Evolutionary conservation across 2,797 vertebrate species (phyloP).

Genomic region (Chanos chanos): DNA sequence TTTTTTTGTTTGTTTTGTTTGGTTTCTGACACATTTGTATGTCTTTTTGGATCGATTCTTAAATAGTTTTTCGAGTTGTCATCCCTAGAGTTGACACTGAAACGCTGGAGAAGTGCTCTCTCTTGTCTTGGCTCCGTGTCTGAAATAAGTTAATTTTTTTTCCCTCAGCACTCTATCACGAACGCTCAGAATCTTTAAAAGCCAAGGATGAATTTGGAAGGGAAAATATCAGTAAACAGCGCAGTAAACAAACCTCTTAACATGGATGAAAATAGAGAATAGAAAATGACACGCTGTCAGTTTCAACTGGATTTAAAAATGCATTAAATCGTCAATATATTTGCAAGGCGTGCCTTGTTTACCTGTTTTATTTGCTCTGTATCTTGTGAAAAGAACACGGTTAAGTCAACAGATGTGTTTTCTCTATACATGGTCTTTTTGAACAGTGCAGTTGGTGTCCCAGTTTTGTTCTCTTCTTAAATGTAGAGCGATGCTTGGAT

Average conservation of each 20-base stretch:
- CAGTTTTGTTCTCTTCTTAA: conserved; percentile 35
- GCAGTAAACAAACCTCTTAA: no score
- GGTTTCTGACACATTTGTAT: conserved; percentile 31
- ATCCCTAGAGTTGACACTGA: conserved; percentile 21
- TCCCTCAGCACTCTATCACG: no score
- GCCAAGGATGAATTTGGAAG: no score
- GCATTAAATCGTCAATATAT: no score
- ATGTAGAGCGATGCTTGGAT: conserved; percentile 33
- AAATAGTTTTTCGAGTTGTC: conserved; percentile 14
- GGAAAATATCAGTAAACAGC: not conserved
- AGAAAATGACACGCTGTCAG: no score
- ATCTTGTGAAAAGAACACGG: conserved; percentile 12
- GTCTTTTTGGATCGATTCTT: conserved; percentile 23
- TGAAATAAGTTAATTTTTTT: conserved; percentile 35
- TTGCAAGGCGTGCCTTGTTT: not conserved
- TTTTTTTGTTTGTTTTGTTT: no score
- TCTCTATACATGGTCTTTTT: conserved; percentile 35
- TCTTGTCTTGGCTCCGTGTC: conserved; percentile 22
- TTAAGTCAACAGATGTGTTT: conserved; percentile 16
- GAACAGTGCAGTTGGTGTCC: conserved; percentile 33
- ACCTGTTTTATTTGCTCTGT: conserved; percentile 15
- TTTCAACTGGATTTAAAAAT: no score
- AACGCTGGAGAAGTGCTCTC: conserved; percentile 23
- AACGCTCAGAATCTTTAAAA: no score
- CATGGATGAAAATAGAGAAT: no score